Conservation (phyloP, 2,888 invertebrate species). For the Myopa tessellatipennis region DNA sequence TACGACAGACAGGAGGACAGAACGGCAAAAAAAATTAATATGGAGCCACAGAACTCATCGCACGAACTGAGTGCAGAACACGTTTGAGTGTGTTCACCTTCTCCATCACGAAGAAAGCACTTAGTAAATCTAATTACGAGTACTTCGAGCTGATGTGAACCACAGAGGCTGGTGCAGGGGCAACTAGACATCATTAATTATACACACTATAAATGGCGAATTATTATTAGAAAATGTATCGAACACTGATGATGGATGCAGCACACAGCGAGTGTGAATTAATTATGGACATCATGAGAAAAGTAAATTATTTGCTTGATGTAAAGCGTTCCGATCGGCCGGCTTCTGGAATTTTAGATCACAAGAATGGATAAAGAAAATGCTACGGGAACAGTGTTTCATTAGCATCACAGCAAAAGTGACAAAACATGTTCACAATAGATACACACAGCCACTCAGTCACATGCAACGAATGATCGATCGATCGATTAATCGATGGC, state of each 20-base stretch:
- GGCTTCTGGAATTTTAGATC: conserved; percentile 15
- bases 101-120: conserved; percentile 8
- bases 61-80: too few species aligned
- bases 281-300: conserved; percentile 27
- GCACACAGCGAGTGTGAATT: conserved; percentile 28
- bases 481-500: conserved; percentile 19
- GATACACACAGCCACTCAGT: neutral
- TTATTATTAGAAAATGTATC: conserved; percentile 22
- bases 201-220: conserved; percentile 13
- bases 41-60: neutral
- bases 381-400: neutral
- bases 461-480: neutral
- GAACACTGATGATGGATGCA: conserved; percentile 19
- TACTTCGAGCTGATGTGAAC: too few species aligned
- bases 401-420: neutral
- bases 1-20: too few species aligned
- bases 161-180: neutral
- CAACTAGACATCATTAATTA: neutral
- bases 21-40: neutral
- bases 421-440: conserved; percentile 32
- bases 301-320: conserved; percentile 11
- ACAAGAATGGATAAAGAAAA: neutral
- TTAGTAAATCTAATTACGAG: conserved; percentile 6
- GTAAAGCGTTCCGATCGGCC: neutral
- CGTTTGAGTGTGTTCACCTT: neutral